Conservation (phyloP, 2,113 vertebrate genomes). For the Semnornis frantzii region DNA sequence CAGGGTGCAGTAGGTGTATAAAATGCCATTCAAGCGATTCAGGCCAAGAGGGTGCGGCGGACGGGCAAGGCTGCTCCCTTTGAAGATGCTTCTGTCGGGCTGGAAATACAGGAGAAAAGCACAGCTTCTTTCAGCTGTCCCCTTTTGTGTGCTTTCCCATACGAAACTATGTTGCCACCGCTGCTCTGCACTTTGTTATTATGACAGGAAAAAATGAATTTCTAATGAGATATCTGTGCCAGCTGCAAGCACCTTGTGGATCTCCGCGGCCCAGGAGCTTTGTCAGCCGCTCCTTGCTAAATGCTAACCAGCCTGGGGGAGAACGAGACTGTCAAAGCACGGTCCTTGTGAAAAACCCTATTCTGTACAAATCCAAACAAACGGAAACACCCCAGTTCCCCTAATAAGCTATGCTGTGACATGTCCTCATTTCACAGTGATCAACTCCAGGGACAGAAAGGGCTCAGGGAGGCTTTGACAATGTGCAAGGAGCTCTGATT, state of each 20-base stretch:
- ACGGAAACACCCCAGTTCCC: neutral
- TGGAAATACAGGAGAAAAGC: constrained; percentile 79
- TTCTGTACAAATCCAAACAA: constrained; percentile 57
- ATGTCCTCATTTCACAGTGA: constrained; percentile 53
- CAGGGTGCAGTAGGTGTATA: constrained; percentile 21
- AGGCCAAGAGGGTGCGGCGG: constrained; percentile 4
- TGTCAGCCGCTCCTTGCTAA: constrained; percentile 55
- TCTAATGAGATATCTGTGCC: constrained; percentile 82
- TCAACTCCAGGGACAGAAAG: constrained; percentile 2
- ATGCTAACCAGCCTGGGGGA: constrained; percentile 38
- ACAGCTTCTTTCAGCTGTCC: constrained; percentile 83
- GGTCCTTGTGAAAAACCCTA: constrained; percentile 22
- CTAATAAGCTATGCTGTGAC: constrained; percentile 51
- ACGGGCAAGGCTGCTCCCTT: constrained; percentile 73
- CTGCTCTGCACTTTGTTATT: constrained; percentile 79
- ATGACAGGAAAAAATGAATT: constrained; percentile 86
- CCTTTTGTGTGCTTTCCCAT: constrained; percentile 82
- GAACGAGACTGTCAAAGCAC: constrained; percentile 12
- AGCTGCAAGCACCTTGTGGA: constrained; percentile 78
- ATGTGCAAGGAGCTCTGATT: neutral
- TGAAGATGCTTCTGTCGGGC: constrained; percentile 70
- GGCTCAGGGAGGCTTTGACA: neutral
- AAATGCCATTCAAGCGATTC: constrained; percentile 45
- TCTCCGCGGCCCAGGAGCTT: constrained; percentile 66
- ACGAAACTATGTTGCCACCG: constrained; percentile 74